Evolutionary conservation across 1,140 invertebrate species (phyloP), one percentile per base, ranked within the genome.

Genomic region (Teleogryllus occipitalis): DNA sequence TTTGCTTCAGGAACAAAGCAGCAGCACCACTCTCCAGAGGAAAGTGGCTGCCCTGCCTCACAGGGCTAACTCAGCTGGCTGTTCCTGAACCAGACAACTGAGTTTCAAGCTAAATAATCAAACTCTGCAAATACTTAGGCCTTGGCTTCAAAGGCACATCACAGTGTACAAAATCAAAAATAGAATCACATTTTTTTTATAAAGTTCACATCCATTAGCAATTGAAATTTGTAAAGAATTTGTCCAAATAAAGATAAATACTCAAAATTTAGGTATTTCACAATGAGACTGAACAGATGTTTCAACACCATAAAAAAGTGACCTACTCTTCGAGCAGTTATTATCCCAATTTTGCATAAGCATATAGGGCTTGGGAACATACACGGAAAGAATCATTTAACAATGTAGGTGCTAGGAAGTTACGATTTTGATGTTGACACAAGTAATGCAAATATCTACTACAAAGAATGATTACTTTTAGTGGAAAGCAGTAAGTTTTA

Each of bases 401-500:
- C 21, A 21, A 21, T 77, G 76, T 48, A 48, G 47, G 76, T 77
- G 76, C 76, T 77, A 54, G 47, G 18, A 54, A 47, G 18, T 77
- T 77, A 12, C 47, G 54, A 18, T 77, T 77, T 21, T 77, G 76
- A 77, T n/a, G 47, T 48, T 47, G 39, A 77, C 76, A 77, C n/a
- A 74, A 74, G 65, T 74, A 65, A 78, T 47, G 15, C 65, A 72
- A 27, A 78, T 49, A 46, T 78, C 65, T 78, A 78, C 46, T 75
- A 75, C 21, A 75, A 22, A 65, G 46, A 78, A 78, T 65, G 54
- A 74, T 65, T 77, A 75, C 27, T 21, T 18, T 18, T 7, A 78
- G 73, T 78, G 65, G 65, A 74, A 78, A 78, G 78, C 76, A 54
- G 47, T 48, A 48, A 49, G 27, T 74, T 78, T 78, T 78, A 78